phyloP scores from a whole-genome alignment of 2,888 invertebrate species.

The Griposia aprilina region DNA sequence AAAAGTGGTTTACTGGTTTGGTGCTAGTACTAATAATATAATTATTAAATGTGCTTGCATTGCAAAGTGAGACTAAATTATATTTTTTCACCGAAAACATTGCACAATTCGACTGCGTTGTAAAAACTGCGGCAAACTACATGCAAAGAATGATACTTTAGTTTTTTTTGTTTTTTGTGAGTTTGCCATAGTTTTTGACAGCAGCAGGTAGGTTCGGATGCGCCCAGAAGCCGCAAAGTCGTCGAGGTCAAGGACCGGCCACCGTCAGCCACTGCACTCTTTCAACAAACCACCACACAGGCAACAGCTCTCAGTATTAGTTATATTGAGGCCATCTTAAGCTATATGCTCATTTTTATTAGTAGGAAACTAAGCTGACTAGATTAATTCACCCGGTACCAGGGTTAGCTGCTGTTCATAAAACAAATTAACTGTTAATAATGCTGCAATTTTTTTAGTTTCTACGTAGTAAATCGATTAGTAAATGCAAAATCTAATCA shows the following conservation, averaged over 20 bases:
- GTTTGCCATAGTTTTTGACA: constrained; percentile 48
- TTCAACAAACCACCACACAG: constrained; percentile 58
- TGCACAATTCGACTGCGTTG: constrained; percentile 45
- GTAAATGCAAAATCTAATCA: constrained; percentile 54
- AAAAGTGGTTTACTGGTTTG: constrained; percentile 35
- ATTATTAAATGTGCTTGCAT: constrained; percentile 58
- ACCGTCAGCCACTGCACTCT: constrained; percentile 82
- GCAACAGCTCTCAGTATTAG: constrained; percentile 41
- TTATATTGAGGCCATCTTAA: constrained; percentile 42
- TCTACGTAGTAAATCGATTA: constrained; percentile 46
- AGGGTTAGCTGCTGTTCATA: constrained; percentile 44
- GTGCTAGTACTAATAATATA: constrained; percentile 61
- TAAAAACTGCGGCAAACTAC: constrained; percentile 53
- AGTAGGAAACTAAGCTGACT: constrained; percentile 35
- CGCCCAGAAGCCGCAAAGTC: constrained; percentile 83
- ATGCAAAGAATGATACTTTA: not conserved
- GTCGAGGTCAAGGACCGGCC: constrained; percentile 73
- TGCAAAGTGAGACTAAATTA: constrained; percentile 61
- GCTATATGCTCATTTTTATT: constrained; percentile 45
- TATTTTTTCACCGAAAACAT: constrained; percentile 50
- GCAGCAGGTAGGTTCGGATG: constrained; percentile 80
- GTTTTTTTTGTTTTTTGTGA: constrained; percentile 10
- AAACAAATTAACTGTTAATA: constrained; percentile 43
- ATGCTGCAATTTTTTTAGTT: constrained; percentile 51
- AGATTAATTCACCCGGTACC: constrained; percentile 20